Evolutionary conservation across 1,140 invertebrate genomes (phyloP).

Genomic region (Drosophila chauvacae): DNA sequence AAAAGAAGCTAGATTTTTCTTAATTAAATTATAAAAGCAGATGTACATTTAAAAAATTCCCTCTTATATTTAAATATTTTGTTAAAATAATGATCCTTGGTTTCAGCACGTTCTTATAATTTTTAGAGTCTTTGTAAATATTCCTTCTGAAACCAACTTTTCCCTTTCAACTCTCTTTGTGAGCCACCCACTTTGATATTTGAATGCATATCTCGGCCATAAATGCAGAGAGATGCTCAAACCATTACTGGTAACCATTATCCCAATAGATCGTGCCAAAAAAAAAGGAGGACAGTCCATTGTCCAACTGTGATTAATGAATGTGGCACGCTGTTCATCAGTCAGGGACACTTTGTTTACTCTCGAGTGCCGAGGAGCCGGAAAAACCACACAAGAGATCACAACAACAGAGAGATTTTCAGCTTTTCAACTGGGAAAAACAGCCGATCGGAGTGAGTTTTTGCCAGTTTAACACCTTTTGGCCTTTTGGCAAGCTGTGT

Average conservation of each 20-base stretch:
- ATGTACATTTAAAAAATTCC: not conserved
- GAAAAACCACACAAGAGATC: slow-evolving; percentile 47
- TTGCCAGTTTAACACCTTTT: slow-evolving; percentile 84
- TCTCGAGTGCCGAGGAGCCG: slow-evolving; percentile 49
- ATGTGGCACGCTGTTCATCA: slow-evolving; percentile 29
- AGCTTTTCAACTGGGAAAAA: slow-evolving; percentile 69
- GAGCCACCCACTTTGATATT: slow-evolving; percentile 18
- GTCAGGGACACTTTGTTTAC: slow-evolving; percentile 65
- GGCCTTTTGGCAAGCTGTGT: slow-evolving; percentile 72
- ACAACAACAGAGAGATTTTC: slow-evolving; percentile 62
- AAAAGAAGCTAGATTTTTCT: too few species aligned
- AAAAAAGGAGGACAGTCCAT: slow-evolving; percentile 21
- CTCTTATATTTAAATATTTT: not conserved
- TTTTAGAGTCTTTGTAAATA: not conserved
- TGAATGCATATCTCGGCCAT: not conserved
- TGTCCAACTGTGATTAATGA: slow-evolving; percentile 66
- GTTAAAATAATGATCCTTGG: not conserved
- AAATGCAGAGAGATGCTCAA: too few species aligned
- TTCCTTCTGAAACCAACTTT: not conserved
- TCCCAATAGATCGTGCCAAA: slow-evolving; percentile 66
- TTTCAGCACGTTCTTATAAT: not conserved
- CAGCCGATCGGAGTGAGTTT: slow-evolving; percentile 61
- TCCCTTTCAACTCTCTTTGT: not conserved
- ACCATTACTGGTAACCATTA: slow-evolving; percentile 15
- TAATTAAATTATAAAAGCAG: too few species aligned